Base-by-base conservation (phyloP, 2,888 invertebrate species). In the Bombylius discolor region DNA sequence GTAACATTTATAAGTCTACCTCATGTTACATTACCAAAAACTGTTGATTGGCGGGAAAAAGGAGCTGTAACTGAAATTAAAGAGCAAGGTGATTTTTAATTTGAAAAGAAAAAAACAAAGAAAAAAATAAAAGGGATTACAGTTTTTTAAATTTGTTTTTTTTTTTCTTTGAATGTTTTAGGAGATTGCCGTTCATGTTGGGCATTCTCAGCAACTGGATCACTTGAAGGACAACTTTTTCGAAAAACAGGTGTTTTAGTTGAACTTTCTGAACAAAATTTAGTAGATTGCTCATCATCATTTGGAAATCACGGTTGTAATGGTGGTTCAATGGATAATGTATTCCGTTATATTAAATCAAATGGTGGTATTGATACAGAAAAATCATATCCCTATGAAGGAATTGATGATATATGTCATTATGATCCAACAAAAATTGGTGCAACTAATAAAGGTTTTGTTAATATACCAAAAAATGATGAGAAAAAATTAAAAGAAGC, bases 341-440 rank as follows among this genome's bases (percentile, higher is more conserved):
- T 91, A 56, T 93, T 92, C 80, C 77, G 81, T 66, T 92, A 92
- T 69, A 81, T 92, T 64, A 85, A 83, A 72, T 83, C 84, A 57
- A 92, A 92, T 71, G 79, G 79, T 53, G 96, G 96, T 61, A 80
- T 97, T 65, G 95, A 96, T 71, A 93, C 90, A 1, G 95, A 96
- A 75, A 79, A 79, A 57, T 76, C 82, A 4, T 97, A 97, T 73
- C 90, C 93, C 0, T 97, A 96, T 71, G 85, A 86, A 71, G 91
- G 77, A 3, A 77, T 82, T 62, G 84, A 87, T 64, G 85, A 85
- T 64, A 81, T 80, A 63, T 88, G 87, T 55, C 70, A 69, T 49
- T 89, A 84, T 75, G 81, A 81, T 64, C 78, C 82, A 1, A 72
- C 70, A 47, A 78, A 80, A 65, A 72, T 79, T 0, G 94, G 89